Evolutionary conservation across 2,888 invertebrate genomes (phyloP).

Genomic region (Polydrusus pterygomalis): DNA sequence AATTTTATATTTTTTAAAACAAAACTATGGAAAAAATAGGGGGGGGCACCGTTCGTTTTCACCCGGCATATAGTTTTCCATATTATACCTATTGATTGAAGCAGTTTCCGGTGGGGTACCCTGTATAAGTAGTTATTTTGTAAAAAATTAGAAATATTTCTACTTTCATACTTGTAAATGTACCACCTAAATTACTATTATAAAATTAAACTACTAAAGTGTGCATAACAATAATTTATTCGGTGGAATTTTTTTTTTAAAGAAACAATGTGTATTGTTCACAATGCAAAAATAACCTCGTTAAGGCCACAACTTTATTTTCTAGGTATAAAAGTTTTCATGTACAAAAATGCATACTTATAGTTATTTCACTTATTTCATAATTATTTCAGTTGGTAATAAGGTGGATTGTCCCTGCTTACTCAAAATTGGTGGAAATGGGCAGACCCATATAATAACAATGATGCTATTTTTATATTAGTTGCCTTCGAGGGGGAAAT

Average conservation of each 20-base stretch:
- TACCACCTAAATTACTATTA: neutral
- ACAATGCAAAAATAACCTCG: conserved; percentile 9
- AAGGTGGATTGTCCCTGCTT: neutral
- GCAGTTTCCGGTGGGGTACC: too few relatives aligned
- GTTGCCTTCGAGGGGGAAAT: too few relatives aligned
- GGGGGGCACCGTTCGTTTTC: too few relatives aligned
- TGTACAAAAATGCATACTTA: conserved; percentile 12
- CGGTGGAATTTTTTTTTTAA: conserved; percentile 12
- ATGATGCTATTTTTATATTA: too few relatives aligned
- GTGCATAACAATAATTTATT: conserved; percentile 30
- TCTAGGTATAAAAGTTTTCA: conserved; percentile 6
- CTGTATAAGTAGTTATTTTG: too few relatives aligned
- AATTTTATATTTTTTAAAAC: too few relatives aligned
- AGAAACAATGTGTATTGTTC: neutral
- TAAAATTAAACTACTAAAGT: conserved; percentile 15
- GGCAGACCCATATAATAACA: neutral
- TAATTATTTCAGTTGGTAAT: neutral
- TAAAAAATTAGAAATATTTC: too few relatives aligned
- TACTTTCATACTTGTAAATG: too few relatives aligned
- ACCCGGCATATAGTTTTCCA: too few relatives aligned
- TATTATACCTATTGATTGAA: too few relatives aligned
- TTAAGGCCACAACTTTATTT: conserved; percentile 7
- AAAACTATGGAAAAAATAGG: too few relatives aligned
- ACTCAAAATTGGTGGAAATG: neutral
- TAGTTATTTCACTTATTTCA: neutral